phyloP scores from a whole-genome alignment of 2,113 vertebrate genomes.

The Cyphomyrus discorhynchus region DNA sequence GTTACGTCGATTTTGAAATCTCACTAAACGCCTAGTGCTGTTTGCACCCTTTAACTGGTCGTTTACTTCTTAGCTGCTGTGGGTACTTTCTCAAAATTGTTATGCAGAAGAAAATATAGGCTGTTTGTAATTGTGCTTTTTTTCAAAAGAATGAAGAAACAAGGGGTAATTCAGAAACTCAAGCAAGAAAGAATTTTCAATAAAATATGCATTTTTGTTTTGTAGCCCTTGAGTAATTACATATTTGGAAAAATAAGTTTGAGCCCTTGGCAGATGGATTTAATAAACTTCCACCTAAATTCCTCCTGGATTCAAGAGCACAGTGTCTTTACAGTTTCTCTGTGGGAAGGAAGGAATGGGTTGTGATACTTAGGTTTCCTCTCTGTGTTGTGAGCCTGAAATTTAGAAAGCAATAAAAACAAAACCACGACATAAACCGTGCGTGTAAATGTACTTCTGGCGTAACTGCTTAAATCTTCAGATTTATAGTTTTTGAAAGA shows the following conservation, averaged over 20 bases:
- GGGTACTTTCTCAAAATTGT: neutral
- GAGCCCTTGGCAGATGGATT: neutral
- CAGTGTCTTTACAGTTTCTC: neutral
- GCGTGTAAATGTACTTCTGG: neutral
- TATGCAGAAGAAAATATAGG: neutral
- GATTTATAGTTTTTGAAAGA: neutral
- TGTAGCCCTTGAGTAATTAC: neutral
- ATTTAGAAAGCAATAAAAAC: neutral
- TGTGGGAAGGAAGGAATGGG: neutral
- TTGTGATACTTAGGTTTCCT: neutral
- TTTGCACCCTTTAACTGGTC: neutral
- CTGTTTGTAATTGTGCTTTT: neutral
- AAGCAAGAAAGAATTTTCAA: neutral
- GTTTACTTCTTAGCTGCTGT: neutral
- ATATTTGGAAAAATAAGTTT: neutral
- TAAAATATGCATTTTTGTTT: neutral
- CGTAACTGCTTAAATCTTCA: neutral
- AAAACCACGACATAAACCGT: neutral
- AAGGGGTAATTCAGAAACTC: neutral
- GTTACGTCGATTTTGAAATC: neutral
- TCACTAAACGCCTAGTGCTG: neutral
- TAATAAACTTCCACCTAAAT: neutral
- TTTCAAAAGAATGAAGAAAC: neutral
- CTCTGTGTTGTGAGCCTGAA: neutral
- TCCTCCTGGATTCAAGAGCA: neutral